Conservation (phyloP, 2,888 invertebrate genomes). For the Azorinus chamasolen region DNA sequence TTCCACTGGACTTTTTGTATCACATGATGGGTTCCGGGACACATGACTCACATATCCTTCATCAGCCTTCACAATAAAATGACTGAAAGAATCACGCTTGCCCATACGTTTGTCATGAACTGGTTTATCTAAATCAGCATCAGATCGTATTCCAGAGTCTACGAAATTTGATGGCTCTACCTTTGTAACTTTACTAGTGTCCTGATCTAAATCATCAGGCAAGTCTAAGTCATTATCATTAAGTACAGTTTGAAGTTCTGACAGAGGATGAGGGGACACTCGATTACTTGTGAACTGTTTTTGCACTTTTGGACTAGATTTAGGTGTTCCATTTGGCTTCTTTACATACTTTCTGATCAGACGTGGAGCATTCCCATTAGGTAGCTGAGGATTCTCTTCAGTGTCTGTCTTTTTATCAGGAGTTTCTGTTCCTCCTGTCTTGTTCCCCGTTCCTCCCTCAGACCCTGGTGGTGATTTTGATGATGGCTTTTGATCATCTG, state of each 20-base stretch:
- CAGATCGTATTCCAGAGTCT: slow-evolving; percentile 2
- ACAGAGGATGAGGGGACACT: slow-evolving; percentile 46
- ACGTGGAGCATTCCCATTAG: slow-evolving; percentile 67
- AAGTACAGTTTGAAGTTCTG: slow-evolving; percentile 32
- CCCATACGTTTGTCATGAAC: background rate
- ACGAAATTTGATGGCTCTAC: slow-evolving; percentile 7
- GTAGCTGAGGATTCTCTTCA: slow-evolving; percentile 40
- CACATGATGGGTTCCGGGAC: slow-evolving; percentile 27
- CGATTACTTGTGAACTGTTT: slow-evolving; percentile 60
- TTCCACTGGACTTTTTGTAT: slow-evolving; percentile 7
- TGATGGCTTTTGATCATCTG: slow-evolving; percentile 36
- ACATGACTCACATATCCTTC: slow-evolving; percentile 52
- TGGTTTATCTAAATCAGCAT: slow-evolving; percentile 5
- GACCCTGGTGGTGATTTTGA: slow-evolving; percentile 25
- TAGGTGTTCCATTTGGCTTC: slow-evolving; percentile 72
- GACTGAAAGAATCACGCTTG: slow-evolving; percentile 7
- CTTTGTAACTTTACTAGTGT: background rate
- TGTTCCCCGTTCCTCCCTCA: slow-evolving; percentile 27
- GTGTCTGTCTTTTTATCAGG: slow-evolving; percentile 20
- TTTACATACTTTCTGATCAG: slow-evolving; percentile 66
- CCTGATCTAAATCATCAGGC: slow-evolving; percentile 2
- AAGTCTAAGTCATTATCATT: slow-evolving; percentile 25
- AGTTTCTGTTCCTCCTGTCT: slow-evolving; percentile 19
- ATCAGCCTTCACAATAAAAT: slow-evolving; percentile 43
- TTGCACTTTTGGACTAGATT: slow-evolving; percentile 67